Base-by-base conservation (phyloP, 2,113 vertebrate genomes). In the Rhizomys pruinosus region DNA sequence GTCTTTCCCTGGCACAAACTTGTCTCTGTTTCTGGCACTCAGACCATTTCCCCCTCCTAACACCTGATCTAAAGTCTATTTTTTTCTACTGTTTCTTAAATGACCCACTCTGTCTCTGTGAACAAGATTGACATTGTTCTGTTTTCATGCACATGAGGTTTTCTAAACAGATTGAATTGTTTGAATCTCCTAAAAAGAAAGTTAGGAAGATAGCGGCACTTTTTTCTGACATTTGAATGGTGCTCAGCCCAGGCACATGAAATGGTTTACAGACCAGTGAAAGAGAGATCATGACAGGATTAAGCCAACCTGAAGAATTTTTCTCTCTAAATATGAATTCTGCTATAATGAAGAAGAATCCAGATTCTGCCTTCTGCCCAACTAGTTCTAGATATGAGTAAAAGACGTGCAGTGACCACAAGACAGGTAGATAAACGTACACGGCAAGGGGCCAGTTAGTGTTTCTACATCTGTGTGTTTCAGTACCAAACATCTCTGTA, bases 291-390 rank as follows among this genome's bases (percentile, higher is more conserved):
- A 86, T 37, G 15, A n/a, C 8, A 25, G 10, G 55, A 34, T 22
- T 63, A 80, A 87, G 34, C 1, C 12, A 32, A 12, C 1, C 86
- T 64, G 19, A 42, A 13, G 12, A 77, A 20, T 47, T 55, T 84
- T 37, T 77, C 16, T 89, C 25, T 82, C 34, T 93, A 68, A 81
- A 78, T 87, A 79, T 42, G 42, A 93, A 90, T 85, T 82, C 17
- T 88, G 11, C 7, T 82, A 16, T 23, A 86, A 44, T 47, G n/a
- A 93, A 13, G 34, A 52, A 82, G 11, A 47, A 88, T 29, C 1
- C 34, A 84, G 84, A 47, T 68, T 47, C 69, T 39, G 87, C 69
- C 23, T 57, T 89, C 12, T 90, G 42, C 20, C 63, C 85, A 72
- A 71, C 3, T 34, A 79, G 37, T 17, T 1, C 23, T 42, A 80